Evolutionary conservation across 2,113 vertebrate genomes (phyloP), one percentile per base, ranked within the genome.

Genomic region (Myotis davidii): DNA sequence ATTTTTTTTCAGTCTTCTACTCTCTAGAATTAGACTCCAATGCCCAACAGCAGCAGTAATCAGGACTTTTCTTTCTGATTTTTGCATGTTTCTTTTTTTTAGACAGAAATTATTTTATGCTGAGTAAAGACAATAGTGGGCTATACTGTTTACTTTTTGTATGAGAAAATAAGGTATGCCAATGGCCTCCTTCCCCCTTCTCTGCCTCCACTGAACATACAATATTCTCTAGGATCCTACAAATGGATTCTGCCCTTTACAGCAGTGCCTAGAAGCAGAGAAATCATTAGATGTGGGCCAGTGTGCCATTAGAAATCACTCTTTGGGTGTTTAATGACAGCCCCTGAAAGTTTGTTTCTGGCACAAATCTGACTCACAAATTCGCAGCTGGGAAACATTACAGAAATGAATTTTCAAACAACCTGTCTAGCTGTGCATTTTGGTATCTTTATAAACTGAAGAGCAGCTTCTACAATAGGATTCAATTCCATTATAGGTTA

Each of bases 241-340:
- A 98, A 98, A 95, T 88, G 89, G 95, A 96, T 97, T 88, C 74
- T 90, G 61, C 54, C 72, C 97, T 96, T 90, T 95, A 45, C 12
- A 90, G 59, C 82, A 79, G 54, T 67, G 72, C 74, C 70, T 84
- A 42, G 54, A 87, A 86, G 67, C 70, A 79, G 78, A 89, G 86
- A 90, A 95, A 67, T 95, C 76, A 96, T 90, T 89, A 94, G 81
- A 97, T 6, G 1, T 2, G 1, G 37, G 78, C 79, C 72, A 94
- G 5, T 76, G 42, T 90, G 97, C 84, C 67, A 86, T 97, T 95
- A 91, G 20, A 95, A 97, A 96, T 85, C 45, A 45, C 20, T 72
- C 96, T 94, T 95, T 5, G 7, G 42, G 54, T 94, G 27, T 93
- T 79, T 91, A 95, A 74, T 88, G 93, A 96, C 34, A 91, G 52